Conservation (phyloP, 2,113 vertebrate genomes). For the Nansenia antarctica region DNA sequence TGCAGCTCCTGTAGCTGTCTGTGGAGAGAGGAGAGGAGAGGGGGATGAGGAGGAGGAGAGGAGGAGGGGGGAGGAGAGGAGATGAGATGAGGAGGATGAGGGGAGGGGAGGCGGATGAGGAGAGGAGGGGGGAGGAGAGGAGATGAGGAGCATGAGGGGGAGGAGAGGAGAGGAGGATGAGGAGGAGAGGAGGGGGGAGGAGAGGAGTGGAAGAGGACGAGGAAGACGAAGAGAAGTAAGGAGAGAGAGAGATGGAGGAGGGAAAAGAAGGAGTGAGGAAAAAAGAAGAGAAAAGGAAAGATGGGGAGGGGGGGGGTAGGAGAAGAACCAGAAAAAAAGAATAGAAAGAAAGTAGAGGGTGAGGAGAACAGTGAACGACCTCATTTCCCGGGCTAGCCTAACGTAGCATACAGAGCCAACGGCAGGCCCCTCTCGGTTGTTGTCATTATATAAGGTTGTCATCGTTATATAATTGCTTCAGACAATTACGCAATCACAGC, state of each 20-base stretch:
- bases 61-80: neutral
- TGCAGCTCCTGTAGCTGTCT: conserved; percentile 96
- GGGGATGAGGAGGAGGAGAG: neutral
- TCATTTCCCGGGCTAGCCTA: neutral
- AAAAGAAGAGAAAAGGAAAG: neutral
- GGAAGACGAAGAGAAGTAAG: too few species aligned
- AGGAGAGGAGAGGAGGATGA: neutral
- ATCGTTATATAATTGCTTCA: neutral
- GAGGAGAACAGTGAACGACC: neutral
- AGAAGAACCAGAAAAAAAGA: neutral
- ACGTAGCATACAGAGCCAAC: neutral
- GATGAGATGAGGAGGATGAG: neutral
- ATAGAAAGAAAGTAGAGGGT: neutral
- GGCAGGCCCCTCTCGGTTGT: neutral
- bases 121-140: neutral
- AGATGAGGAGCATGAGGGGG: neutral
- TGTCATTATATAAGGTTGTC: conserved; percentile 1
- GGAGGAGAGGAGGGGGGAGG: neutral
- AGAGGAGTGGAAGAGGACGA: neutral
- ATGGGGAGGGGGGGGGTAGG: neutral
- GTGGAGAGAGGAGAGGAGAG: conserved; percentile 19
- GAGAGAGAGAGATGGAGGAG: too few species aligned
- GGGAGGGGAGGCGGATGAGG: neutral
- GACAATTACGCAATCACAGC: neutral
- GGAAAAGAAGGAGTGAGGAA: neutral